Conservation (phyloP, 2,797 vertebrate genomes). For the Ctenopoma kingsleyae region DNA sequence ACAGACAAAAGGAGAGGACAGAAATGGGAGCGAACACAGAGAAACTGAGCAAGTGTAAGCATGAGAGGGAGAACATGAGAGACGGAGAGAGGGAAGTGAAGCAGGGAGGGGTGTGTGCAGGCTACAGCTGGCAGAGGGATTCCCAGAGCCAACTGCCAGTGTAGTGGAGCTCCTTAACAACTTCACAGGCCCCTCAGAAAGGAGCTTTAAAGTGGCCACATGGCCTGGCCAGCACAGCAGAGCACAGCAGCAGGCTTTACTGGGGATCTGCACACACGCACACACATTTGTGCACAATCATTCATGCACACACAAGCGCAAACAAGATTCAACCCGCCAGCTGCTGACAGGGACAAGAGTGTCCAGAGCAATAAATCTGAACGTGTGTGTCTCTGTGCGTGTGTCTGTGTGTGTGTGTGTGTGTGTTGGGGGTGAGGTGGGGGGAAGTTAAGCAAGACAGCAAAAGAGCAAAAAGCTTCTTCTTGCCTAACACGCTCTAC, state of each 20-base stretch:
- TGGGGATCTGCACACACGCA: constrained; percentile 75
- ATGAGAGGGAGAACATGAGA: constrained; percentile 70
- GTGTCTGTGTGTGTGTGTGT: background rate
- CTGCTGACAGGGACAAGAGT: constrained; percentile 87
- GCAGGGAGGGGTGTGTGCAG: constrained; percentile 56
- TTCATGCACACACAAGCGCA: constrained; percentile 53
- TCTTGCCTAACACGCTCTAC: constrained; percentile 24
- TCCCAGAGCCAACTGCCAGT: constrained; percentile 86
- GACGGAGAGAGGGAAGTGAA: constrained; percentile 60
- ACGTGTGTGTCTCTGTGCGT: constrained; percentile 48
- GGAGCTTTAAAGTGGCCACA: constrained; percentile 89
- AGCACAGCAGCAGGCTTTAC: constrained; percentile 85
- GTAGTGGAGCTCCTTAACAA: constrained; percentile 89
- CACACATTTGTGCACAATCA: constrained; percentile 43
- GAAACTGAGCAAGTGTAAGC: constrained; percentile 58
- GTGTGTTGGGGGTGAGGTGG: background rate
- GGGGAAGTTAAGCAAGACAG: constrained; percentile 40
- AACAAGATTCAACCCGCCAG: constrained; percentile 82
- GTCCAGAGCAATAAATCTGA: constrained; percentile 80
- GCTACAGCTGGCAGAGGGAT: constrained; percentile 87
- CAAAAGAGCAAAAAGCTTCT: constrained; percentile 62
- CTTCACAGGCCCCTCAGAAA: constrained; percentile 88
- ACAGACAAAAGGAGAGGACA: constrained; percentile 57
- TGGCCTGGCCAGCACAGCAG: constrained; percentile 85
- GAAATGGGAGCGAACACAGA: constrained; percentile 56